Evolutionary conservation across 1,140 invertebrate genomes (phyloP), one percentile per base, ranked within the genome.

Genomic region (Drosophila arizonae): DNA sequence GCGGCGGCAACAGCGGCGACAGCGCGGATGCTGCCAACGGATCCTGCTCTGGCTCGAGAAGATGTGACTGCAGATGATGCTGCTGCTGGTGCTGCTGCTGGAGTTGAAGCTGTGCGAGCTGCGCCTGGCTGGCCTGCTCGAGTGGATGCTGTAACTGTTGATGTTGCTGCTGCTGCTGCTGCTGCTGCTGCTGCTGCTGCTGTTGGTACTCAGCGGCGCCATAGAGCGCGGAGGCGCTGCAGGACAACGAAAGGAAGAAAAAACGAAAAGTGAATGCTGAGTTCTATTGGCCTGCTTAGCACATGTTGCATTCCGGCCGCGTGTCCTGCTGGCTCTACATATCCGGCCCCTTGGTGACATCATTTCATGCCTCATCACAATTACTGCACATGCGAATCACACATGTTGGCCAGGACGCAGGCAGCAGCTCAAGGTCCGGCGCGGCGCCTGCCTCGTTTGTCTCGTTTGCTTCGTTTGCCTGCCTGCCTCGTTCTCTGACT

Each of bases 321-420:
- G 30, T 39, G 88, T 87, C 84, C 84, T 87, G 82, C 82, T 88
- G 84, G 65, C 70, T 66, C 51, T 15, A 9, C 6, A 46, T 17
- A 21, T 46, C 43, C 8, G 21, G 65, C 66, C 55, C 60, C 54
- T 81, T 75, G 78, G 84, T 90, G 88, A 90, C 88, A 90, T 90
- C 88, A 90, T 90, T 90, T 90, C 88, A 90, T 90, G 88, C 67
- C 81, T 90, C 88, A 90, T 90, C 76, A 84, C 56, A 78, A 88
- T 84, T 88, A 84, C 77, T 52, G 68, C 56, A 88, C 85, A 88
- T 88, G 84, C 84, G 84, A 88, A 88, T 84, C 84, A 84, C 84
- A 88, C 56, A 66, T 88, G 84, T 88, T 80, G 85, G 15, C 80
- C 84, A 88, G 76, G 68, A 62, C 65, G 43, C 39, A 33, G 30